Evolutionary conservation across 2,797 vertebrate genomes (phyloP), one percentile per base, ranked within the genome.

Genomic region (Pelobates cultripes): DNA sequence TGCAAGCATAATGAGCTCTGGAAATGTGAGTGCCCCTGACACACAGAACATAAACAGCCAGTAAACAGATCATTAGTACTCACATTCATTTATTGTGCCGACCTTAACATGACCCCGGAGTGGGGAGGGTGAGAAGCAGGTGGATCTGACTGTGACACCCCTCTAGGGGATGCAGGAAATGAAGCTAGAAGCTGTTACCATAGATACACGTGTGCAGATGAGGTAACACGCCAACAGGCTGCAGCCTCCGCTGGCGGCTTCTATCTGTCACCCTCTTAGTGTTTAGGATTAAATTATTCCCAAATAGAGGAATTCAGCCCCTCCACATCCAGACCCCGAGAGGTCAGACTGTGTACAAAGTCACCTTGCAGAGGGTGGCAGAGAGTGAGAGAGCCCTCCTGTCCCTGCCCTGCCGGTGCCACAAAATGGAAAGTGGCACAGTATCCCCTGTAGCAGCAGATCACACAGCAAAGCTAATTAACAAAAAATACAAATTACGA

Each of bases 131-230:
- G 89, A 94, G 92, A 92, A 90, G 92, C 90, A 94, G 90, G 91
- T 92, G 91, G 92, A 92, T 91, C 91, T 90, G 91, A 88, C 90
- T 90, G 91, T 89, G 90, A 90, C 89, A 90, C 88, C 85, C 89
- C 86, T 90, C 89, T 88, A 89, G 90, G 90, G 89, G 91, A 90
- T 90, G 89, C 90, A 86, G 91, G 92, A 90, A 91, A 91, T 89
- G 93, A 92, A 93, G 92, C 93, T 92, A 92, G 91, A 85, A 92
- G 92, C 89, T 85, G 96, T 95, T 95, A 93, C 95, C 93, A 96
- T 96, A 95, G 95, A 94, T 96, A 97, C 96, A 94, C 95, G 94
- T 94, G 94, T 96, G 95, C 94, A 93, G 92, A 95, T 94, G 93
- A 93, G 92, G 95, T 96, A 95, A 96, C 88, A 90, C 90, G 87